Conservation (phyloP, 2,888 invertebrate species). For the Chymomyza procnemis region DNA sequence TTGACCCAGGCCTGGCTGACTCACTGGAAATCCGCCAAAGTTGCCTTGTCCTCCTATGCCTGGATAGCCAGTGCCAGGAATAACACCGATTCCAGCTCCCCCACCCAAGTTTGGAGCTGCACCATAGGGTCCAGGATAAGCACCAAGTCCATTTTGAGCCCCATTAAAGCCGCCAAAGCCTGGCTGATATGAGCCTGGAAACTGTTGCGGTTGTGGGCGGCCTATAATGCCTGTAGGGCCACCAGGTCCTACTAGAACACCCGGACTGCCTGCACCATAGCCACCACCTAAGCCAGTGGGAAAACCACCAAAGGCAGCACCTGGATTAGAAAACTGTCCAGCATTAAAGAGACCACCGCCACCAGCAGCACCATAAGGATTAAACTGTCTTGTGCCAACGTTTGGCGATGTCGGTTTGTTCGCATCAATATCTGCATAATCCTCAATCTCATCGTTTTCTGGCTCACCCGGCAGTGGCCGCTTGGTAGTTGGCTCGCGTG, state of each 20-base stretch:
- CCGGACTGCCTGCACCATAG: constrained; percentile 48
- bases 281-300: constrained; percentile 24
- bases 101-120: constrained; percentile 8
- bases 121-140: constrained; percentile 35
- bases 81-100: constrained; percentile 16
- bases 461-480: constrained; percentile 67
- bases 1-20: constrained; percentile 31
- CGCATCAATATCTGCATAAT: constrained; percentile 73
- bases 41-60: constrained; percentile 25
- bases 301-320: constrained; percentile 28
- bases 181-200: constrained; percentile 49
- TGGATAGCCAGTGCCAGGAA: constrained; percentile 14
- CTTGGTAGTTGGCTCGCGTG: constrained; percentile 74
- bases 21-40: constrained; percentile 32
- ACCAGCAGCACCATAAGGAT: constrained; percentile 45
- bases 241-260: constrained; percentile 79
- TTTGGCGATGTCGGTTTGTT: constrained; percentile 19
- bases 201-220: constrained; percentile 44
- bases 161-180: constrained; percentile 46
- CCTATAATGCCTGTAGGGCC: constrained; percentile 79
- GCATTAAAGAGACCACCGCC: constrained; percentile 40
- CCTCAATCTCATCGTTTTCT: constrained; percentile 76
- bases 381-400: constrained; percentile 70
- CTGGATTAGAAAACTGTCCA: constrained; percentile 43
- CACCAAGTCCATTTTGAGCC: constrained; percentile 49